These are phyloP conservation scores for Nasonia giraulti DNA, from an alignment of 1,140 invertebrate genomes.

Conservation along the genomic window DNA sequence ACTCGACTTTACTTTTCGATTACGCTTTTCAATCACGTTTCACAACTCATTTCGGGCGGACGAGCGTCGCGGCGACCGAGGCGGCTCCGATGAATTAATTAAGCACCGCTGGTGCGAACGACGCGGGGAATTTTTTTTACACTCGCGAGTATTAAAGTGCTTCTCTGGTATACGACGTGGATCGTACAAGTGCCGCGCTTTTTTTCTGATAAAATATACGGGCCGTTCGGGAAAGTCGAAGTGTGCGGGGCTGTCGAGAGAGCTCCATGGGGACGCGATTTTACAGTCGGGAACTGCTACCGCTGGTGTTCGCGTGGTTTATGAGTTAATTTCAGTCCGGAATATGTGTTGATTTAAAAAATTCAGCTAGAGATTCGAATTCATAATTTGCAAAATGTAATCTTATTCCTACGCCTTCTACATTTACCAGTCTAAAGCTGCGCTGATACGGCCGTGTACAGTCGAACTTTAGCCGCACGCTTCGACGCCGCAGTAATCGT, in stretches of 20 bases:
- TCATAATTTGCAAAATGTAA: too few relatives aligned
- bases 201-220: constrained; percentile 24
- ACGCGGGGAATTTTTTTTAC: background rate
- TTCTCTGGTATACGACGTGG: too few relatives aligned
- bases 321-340: too few relatives aligned
- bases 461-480: too few relatives aligned
- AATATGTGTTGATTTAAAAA: background rate
- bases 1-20: constrained; percentile 52
- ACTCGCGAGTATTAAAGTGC: constrained; percentile 7
- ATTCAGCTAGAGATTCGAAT: background rate
- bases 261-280: background rate
- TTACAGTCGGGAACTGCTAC: background rate
- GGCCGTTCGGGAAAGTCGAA: background rate
- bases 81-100: constrained; percentile 47
- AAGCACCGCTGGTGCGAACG: constrained; percentile 15
- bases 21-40: constrained; percentile 52
- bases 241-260: background rate
- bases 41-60: constrained; percentile 47
- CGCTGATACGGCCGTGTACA: too few relatives aligned
- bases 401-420: too few relatives aligned
- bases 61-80: background rate
- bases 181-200: background rate
- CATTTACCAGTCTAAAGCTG: too few relatives aligned
- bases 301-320: too few relatives aligned
- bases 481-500: background rate